Evolutionary conservation across 2,888 invertebrate genomes (phyloP), one percentile per base, ranked within the genome.

Genomic region (Polietes domitor): DNA sequence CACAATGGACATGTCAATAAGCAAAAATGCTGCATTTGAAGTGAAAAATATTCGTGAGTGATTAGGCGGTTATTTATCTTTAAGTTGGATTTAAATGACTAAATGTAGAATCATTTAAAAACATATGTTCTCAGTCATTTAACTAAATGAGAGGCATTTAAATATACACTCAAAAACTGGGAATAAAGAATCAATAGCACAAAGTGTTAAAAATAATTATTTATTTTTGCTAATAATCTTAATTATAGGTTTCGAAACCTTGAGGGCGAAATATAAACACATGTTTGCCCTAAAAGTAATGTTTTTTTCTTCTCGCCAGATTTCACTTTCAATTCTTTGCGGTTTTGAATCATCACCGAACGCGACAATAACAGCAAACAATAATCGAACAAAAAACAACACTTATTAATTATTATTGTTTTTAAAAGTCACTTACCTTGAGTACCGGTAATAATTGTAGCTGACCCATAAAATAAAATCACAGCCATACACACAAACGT

Each of bases 351-450:
- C 70, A 50, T 70, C 43, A 17, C 17, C 6, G 10, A 26, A 26
- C 58, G 55, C 58, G 58, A 24, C 17, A 58, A 24, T 5, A 55
- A 24, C 24, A 70, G 28, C 3, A 70, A 68, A 26, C 19, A 15
- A 47, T 2, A 68, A 58, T 21, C 50, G 50, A 50, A 37, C 17
- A 19, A 21, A 17, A 21, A n/a, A n/a, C n/a, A n/a, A 9, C 53
- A 21, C 21, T 68, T 73, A 73, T 58, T 61, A 73, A 73, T 73
- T 43, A 61, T 61, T 73, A 73, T 68, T 68, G 68, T 37, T 17
- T 65, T n/a, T 53, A 55, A 73, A 80, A 80, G 77, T 77, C 83
- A 77, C 55, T 80, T 77, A 28, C 80, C 83, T 80, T 83, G 83
- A 77, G 26, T 71, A 55, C 19, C 47, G 72, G 55, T 79, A 68